Evolutionary conservation across 2,888 invertebrate genomes (phyloP).

Genomic region (Rhagophthalmus giganteus): DNA sequence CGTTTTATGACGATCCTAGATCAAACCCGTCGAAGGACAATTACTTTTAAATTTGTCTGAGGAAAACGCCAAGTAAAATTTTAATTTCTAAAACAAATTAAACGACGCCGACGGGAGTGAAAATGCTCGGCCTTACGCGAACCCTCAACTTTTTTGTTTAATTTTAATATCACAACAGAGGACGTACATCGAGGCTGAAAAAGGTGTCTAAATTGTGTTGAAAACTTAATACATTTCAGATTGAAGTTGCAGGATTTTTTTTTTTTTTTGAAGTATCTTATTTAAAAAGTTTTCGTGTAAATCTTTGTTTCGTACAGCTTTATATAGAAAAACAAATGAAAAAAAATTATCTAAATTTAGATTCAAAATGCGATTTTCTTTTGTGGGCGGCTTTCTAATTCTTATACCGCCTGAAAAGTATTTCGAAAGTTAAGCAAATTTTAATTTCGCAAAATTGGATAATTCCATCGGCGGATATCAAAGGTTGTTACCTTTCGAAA

Average conservation of each 20-base stretch:
- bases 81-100: too few species aligned
- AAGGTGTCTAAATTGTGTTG: background rate
- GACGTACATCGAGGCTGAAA: background rate
- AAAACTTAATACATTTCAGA: background rate
- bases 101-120: too few species aligned
- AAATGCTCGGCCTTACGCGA: too few species aligned
- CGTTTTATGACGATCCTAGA: constrained; percentile 13
- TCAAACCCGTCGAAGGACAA: background rate
- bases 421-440: too few species aligned
- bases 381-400: background rate
- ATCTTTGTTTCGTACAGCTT: background rate
- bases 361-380: background rate
- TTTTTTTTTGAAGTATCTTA: background rate
- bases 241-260: background rate
- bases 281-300: background rate
- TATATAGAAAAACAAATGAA: background rate
- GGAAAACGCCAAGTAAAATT: too few species aligned
- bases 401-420: too few species aligned
- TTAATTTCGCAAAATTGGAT: too few species aligned
- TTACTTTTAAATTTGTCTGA: too few species aligned
- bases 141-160: too few species aligned
- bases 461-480: too few species aligned
- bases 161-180: too few species aligned
- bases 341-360: background rate
- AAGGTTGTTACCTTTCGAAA: too few species aligned